These are phyloP conservation scores for Tragelaphus buxtoni DNA, from an alignment of 2,113 vertebrate species.

Conservation along the genomic window DNA sequence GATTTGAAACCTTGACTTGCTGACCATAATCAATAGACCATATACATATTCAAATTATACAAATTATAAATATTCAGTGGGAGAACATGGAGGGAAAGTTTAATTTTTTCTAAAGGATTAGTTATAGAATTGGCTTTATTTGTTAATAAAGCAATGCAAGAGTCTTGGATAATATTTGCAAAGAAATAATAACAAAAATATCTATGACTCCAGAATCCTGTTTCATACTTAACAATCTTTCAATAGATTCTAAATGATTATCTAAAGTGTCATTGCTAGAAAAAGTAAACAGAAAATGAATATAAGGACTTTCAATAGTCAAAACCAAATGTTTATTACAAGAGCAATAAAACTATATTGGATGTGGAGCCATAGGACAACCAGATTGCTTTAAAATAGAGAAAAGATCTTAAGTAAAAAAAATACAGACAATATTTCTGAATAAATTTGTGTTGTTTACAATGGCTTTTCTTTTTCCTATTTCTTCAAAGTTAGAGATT, in stretches of 20 bases:
- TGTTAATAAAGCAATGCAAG: neutral
- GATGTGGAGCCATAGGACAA: neutral
- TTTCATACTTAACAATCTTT: neutral
- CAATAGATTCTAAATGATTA: neutral
- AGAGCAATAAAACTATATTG: neutral
- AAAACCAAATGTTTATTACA: neutral
- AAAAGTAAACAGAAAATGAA: neutral
- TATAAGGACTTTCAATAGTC: neutral
- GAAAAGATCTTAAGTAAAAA: neutral
- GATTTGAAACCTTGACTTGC: neutral
- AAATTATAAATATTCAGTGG: neutral
- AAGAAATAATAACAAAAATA: neutral
- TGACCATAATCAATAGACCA: neutral
- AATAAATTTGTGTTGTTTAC: neutral
- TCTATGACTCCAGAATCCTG: neutral
- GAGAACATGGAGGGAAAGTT: neutral
- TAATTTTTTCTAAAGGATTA: neutral
- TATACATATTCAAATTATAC: neutral
- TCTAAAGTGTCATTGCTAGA: neutral
- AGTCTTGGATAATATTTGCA: neutral
- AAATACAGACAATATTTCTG: neutral
- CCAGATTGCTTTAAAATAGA: neutral
- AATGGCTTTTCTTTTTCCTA: neutral
- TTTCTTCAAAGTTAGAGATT: neutral
- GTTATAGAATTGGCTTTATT: neutral